phyloP scores from a whole-genome alignment of 2,888 invertebrate species.

The Strigamia crassipes region DNA sequence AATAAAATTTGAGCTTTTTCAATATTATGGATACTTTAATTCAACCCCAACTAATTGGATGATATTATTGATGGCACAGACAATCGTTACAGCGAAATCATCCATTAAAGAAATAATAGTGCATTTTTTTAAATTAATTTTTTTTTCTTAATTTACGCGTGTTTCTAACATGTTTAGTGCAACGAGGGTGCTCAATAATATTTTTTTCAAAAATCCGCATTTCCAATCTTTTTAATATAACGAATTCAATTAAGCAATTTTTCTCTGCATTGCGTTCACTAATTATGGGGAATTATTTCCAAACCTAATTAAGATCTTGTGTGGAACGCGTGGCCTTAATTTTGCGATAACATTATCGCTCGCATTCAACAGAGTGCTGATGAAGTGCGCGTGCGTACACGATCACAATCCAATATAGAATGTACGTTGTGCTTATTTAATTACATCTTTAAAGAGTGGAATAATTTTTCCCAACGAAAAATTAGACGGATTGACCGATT shows the following conservation, averaged over 20 bases:
- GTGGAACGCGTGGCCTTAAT: slow-evolving; percentile 22
- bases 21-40: neutral
- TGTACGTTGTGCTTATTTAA: too few species aligned
- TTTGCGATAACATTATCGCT: slow-evolving; percentile 31
- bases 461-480: neutral
- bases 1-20: neutral
- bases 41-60: neutral
- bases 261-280: slow-evolving; percentile 18
- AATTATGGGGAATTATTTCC: slow-evolving; percentile 41
- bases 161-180: neutral
- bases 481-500: neutral
- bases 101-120: too few species aligned
- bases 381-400: neutral
- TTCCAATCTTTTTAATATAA: slow-evolving; percentile 32
- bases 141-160: neutral
- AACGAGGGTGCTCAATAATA: neutral
- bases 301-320: slow-evolving; percentile 38
- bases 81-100: neutral
- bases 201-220: neutral
- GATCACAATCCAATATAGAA: neutral
- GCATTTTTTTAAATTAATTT: neutral
- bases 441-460: neutral
- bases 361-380: slow-evolving; percentile 23
- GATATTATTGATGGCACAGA: neutral
- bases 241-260: slow-evolving; percentile 43